Evolutionary conservation across 2,113 vertebrate genomes (phyloP).

Genomic region (Okapia johnstoni): DNA sequence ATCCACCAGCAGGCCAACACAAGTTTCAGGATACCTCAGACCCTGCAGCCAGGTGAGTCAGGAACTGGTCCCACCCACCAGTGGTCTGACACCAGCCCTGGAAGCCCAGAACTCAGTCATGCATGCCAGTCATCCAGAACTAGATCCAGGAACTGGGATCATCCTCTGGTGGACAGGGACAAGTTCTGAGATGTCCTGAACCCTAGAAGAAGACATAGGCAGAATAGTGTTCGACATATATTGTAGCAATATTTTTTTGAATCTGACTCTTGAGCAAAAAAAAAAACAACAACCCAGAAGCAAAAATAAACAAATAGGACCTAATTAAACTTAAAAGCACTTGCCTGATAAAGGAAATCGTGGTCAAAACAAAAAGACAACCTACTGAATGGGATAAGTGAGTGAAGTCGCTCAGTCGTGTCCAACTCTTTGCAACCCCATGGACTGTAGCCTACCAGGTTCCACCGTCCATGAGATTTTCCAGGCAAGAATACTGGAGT

Average conservation of each 20-base stretch:
- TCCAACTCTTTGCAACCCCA: background rate
- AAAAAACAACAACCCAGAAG: background rate
- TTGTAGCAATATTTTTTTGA: background rate
- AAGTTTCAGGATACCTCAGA: background rate
- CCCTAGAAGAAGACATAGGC: background rate
- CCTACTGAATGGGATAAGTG: background rate
- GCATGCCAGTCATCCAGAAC: background rate
- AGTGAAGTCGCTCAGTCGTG: background rate
- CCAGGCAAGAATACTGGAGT: background rate
- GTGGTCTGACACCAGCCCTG: background rate
- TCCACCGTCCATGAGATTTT: background rate
- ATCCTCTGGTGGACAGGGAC: background rate
- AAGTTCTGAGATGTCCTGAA: background rate
- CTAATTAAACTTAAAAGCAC: background rate
- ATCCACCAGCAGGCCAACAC: background rate
- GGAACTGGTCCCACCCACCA: background rate
- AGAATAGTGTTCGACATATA: background rate
- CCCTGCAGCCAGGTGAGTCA: background rate
- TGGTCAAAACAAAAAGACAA: background rate
- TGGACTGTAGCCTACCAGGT: background rate
- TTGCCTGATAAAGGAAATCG: background rate
- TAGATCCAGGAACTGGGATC: background rate
- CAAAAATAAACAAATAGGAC: background rate
- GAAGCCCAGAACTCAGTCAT: background rate
- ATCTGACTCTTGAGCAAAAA: background rate